Base-by-base conservation (phyloP, 2,797 vertebrate genomes). In the Cryptoblepharus egeriae region DNA sequence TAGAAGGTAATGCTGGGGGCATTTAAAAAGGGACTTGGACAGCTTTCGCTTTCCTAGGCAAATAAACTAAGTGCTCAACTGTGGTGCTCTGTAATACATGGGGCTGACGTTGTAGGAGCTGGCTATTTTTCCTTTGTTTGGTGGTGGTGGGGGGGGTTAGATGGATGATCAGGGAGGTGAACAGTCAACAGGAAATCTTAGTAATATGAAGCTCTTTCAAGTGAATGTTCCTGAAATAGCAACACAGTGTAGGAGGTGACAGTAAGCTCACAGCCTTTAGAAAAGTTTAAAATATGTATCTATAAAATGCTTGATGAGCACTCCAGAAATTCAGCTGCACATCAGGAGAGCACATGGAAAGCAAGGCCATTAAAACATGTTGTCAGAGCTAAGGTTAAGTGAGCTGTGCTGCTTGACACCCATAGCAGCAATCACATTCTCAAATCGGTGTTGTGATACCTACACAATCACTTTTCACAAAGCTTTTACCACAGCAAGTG, bases 151-250 rank as follows among this genome's bases (percentile, higher is more conserved):
- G n/a, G n/a, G n/a, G n/a, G n/a, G 13, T 52, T 72, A 39, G 13
- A 18, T 30, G 55, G 35, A 7, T 55, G 8, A 77, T 26, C 52
- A 81, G 61, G 71, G 49, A 20, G 37, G n/a, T 42, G 28, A 11
- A 7, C 12, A 57, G 16, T 18, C 58, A 77, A 60, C 26, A 71
- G 65, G 20, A 77, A 64, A 32, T n/a, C 39, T n/a, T 49, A 64
- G 32, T 35, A 70, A 77, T 57, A 55, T 20, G 71, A 77, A 65
- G 28, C 5, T 24, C 24, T 77, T 82, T 70, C 65, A 70, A 76
- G 57, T 63, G 52, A 82, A 77, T 18, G 58, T 64, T 55, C 60
- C 35, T 58, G 24, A 72, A 83, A 77, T 32, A 55, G 37, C 45
- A 71, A 65, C 13, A 35, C 28, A 26, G 49, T 77, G 20, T 32